These are phyloP conservation scores for Cervus canadensis DNA, from an alignment of 2,113 vertebrate genomes.

Conservation along the genomic window DNA sequence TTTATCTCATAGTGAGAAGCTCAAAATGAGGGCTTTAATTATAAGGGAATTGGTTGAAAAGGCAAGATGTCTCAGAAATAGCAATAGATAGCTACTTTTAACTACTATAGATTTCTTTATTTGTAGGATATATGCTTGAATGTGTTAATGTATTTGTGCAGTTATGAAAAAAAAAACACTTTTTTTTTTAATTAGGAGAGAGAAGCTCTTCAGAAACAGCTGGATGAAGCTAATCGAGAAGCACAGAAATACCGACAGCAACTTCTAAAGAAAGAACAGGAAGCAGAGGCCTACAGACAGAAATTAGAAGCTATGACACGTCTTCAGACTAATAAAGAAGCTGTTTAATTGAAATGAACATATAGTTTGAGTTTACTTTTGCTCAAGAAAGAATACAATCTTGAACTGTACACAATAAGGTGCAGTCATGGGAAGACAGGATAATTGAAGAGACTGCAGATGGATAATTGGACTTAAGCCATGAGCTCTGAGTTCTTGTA, in stretches of 20 bases:
- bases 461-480: conserved; percentile 82
- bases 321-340: conserved; percentile 89
- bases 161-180: conserved; percentile 7
- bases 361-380: conserved; percentile 73
- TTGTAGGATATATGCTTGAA: background rate
- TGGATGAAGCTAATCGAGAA: conserved; percentile 92
- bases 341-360: conserved; percentile 78
- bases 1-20: background rate
- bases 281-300: conserved; percentile 90
- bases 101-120: background rate
- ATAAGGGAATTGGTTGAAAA: background rate
- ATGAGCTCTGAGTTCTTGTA: conserved; percentile 83
- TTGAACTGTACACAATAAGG: conserved; percentile 77
- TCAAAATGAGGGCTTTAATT: background rate
- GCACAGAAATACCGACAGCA: conserved; percentile 91
- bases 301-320: conserved; percentile 91
- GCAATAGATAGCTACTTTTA: background rate
- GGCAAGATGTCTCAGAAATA: background rate
- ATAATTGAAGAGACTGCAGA: conserved; percentile 75
- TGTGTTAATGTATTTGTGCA: background rate
- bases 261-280: conserved; percentile 90
- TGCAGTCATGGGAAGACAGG: conserved; percentile 73
- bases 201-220: conserved; percentile 91
- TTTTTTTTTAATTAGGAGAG: conserved; percentile 84
- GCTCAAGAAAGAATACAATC: conserved; percentile 76